A percentile compares a stretch with the other conserved stretches of the same genome.
phyloP scores from a whole-genome alignment of 2,888 invertebrate genomes.

The Hipparchia semele region DNA sequence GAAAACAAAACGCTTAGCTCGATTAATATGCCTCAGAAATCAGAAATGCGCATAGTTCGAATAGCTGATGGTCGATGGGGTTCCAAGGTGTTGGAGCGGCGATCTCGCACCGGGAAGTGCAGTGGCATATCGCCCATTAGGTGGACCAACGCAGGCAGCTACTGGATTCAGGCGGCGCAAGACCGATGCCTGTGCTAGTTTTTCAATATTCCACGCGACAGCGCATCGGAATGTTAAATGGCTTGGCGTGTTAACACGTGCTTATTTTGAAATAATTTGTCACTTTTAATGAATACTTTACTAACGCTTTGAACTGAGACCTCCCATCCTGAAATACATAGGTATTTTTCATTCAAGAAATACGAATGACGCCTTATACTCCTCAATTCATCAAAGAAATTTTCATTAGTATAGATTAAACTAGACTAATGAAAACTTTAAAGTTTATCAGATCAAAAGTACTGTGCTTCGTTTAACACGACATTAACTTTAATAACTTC shows the following conservation, averaged over 20 bases:
- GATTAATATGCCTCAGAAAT: background rate
- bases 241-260: constrained; percentile 19
- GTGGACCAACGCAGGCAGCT: too few relatives aligned
- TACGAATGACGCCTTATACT: background rate
- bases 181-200: too few relatives aligned
- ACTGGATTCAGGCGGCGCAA: too few relatives aligned
- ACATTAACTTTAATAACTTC: too few relatives aligned
- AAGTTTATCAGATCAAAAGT: background rate
- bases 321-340: constrained; percentile 38
- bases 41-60: too few relatives aligned
- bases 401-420: too few relatives aligned
- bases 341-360: constrained; percentile 24
- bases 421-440: background rate
- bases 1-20: background rate
- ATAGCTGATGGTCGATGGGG: too few relatives aligned
- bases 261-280: constrained; percentile 44
- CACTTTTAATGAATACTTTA: constrained; percentile 35
- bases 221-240: too few relatives aligned
- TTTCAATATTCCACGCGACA: too few relatives aligned
- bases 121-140: too few relatives aligned
- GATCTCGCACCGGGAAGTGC: too few relatives aligned
- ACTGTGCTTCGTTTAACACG: background rate
- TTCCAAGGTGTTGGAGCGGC: too few relatives aligned
- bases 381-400: background rate
- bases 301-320: constrained; percentile 43